A percentile compares a stretch with the other conserved stretches of the same genome.
phyloP scores from a whole-genome alignment of 2,888 invertebrate genomes.

The Stenchaetothrips biformis region DNA sequence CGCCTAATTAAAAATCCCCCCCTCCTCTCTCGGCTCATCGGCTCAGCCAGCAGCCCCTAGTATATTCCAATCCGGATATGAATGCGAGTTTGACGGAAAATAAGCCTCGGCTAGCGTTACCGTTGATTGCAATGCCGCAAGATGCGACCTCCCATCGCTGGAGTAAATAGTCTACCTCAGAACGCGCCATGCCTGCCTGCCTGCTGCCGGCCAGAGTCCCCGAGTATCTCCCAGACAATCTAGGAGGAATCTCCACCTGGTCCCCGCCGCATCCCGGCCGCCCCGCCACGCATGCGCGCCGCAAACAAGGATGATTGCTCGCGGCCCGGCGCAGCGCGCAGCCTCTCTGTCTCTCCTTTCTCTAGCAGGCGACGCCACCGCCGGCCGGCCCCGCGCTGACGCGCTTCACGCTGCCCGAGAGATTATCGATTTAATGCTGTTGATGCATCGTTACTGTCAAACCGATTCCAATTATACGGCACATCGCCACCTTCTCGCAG shows the following conservation, averaged over 20 bases:
- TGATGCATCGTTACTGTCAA: not conserved
- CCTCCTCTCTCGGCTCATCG: not conserved
- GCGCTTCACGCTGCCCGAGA: not conserved
- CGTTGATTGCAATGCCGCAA: not conserved
- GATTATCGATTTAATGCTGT: not conserved
- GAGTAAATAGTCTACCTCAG: constrained; percentile 3
- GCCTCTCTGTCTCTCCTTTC: not conserved
- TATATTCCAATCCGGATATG: not conserved
- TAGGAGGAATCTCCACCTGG: constrained; percentile 16
- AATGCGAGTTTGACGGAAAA: not conserved
- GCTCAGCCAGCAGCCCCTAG: not conserved
- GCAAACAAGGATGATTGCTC: constrained; percentile 18
- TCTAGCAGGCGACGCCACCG: not conserved
- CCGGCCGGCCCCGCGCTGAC: not conserved
- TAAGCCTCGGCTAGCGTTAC: not conserved
- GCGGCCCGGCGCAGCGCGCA: too few relatives aligned
- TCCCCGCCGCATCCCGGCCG: not conserved
- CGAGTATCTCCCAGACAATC: constrained; percentile 6
- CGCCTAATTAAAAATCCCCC: not conserved
- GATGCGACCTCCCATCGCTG: constrained; percentile 14
- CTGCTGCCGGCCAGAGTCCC: not conserved
- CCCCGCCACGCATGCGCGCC: not conserved
- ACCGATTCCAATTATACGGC: not conserved
- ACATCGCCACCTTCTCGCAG: not conserved
- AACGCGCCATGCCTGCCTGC: not conserved